phyloP scores from a whole-genome alignment of 2,797 vertebrate species.

The Anabacerthia variegaticeps region DNA sequence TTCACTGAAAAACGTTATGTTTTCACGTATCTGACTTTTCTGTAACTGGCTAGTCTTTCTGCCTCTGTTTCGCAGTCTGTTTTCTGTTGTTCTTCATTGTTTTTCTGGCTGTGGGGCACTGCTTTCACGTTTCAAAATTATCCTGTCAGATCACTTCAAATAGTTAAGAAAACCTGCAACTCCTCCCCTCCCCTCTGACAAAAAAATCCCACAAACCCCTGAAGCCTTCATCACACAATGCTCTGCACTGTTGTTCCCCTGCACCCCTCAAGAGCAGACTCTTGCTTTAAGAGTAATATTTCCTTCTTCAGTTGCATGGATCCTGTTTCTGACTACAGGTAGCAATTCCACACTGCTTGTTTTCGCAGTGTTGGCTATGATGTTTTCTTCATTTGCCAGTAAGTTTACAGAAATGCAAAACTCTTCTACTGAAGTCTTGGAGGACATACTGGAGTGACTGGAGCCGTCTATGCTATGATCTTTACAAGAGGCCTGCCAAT shows the following conservation, averaged over 20 bases:
- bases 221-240: neutral
- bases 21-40: neutral
- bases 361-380: neutral
- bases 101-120: neutral
- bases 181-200: neutral
- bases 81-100: neutral
- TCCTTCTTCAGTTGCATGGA: neutral
- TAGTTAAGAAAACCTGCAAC: neutral
- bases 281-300: neutral
- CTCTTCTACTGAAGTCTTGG: neutral
- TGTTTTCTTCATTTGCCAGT: neutral
- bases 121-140: neutral
- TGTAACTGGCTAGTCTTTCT: neutral
- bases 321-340: neutral
- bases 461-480: neutral
- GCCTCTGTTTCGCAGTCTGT: neutral
- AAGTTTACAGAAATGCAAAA: neutral
- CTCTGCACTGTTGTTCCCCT: neutral
- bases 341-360: accelerated
- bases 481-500: neutral
- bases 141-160: neutral
- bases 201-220: neutral
- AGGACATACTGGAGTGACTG: neutral
- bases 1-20: neutral
- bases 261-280: neutral